Conservation (phyloP, 2,113 vertebrate species). For the Sapajus apella region DNA sequence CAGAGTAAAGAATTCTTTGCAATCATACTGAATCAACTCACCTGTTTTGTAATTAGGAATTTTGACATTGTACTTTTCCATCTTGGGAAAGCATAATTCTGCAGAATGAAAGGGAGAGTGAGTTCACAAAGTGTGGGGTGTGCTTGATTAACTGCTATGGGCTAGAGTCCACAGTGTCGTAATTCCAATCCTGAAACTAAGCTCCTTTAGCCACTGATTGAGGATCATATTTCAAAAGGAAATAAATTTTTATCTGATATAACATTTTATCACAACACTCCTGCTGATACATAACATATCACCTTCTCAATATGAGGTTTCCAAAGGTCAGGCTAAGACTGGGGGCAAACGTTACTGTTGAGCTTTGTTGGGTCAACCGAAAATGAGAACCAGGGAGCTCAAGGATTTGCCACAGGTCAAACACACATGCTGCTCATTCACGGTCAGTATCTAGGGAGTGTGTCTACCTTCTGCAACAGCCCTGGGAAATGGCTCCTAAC, state of each 20-base stretch:
- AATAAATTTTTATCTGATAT: background rate
- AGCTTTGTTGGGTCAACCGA: background rate
- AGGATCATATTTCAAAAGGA: background rate
- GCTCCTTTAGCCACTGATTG: background rate
- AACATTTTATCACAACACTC: background rate
- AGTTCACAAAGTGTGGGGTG: background rate
- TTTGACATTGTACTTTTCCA: background rate
- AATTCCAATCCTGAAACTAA: background rate
- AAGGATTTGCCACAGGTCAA: background rate
- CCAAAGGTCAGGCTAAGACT: background rate
- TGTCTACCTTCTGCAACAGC: background rate
- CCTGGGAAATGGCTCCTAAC: background rate
- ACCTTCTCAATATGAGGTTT: background rate
- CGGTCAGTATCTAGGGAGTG: background rate
- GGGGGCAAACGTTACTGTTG: background rate
- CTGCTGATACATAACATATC: background rate
- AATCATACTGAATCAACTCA: background rate
- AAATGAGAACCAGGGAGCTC: background rate
- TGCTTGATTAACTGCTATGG: background rate
- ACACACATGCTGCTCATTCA: rapidly evolving
- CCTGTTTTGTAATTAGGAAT: background rate
- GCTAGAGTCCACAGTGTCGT: background rate
- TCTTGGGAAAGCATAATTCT: background rate
- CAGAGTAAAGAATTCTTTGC: background rate
- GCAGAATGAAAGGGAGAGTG: background rate